A percentile compares a stretch with the other conserved stretches of the same genome.
Conservation (phyloP, 2,888 invertebrate genomes). For the Melinaea menophilus region DNA sequence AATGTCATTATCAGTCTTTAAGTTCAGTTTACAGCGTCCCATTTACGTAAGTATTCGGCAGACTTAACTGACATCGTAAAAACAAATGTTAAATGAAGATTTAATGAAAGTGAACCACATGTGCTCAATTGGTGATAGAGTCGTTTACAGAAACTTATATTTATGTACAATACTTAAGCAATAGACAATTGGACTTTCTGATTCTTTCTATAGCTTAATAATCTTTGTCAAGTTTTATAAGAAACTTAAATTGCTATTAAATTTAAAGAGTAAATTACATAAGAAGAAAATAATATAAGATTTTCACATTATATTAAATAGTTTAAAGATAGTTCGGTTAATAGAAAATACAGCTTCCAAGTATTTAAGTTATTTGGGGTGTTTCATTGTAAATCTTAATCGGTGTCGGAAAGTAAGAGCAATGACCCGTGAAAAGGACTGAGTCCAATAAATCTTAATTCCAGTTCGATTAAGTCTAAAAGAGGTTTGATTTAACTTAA, state of each 20-base stretch:
- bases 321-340: background rate
- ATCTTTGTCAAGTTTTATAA: too few species aligned
- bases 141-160: background rate
- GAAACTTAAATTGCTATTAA: too few species aligned
- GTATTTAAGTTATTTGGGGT: conserved; percentile 70
- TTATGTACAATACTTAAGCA: background rate
- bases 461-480: background rate
- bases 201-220: conserved; percentile 3
- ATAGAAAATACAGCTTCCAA: conserved; percentile 39
- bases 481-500: background rate
- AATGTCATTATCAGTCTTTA: background rate
- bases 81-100: conserved; percentile 32
- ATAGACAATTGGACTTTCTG: background rate
- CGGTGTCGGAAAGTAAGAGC: conserved; percentile 57
- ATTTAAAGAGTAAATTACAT: too few species aligned
- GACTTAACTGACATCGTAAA: conserved; percentile 33
- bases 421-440: conserved; percentile 63
- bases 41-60: conserved; percentile 21
- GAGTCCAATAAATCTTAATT: conserved; percentile 57
- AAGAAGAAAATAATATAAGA: too few species aligned
- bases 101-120: conserved; percentile 24
- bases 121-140: background rate
- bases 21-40: conserved; percentile 16
- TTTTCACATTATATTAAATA: background rate
- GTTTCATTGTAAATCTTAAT: conserved; percentile 71